Percentiles rank a stretch among this genome's conserved stretches.
phyloP scores from a whole-genome alignment of 2,888 invertebrate genomes.

The Hesperia comma region DNA sequence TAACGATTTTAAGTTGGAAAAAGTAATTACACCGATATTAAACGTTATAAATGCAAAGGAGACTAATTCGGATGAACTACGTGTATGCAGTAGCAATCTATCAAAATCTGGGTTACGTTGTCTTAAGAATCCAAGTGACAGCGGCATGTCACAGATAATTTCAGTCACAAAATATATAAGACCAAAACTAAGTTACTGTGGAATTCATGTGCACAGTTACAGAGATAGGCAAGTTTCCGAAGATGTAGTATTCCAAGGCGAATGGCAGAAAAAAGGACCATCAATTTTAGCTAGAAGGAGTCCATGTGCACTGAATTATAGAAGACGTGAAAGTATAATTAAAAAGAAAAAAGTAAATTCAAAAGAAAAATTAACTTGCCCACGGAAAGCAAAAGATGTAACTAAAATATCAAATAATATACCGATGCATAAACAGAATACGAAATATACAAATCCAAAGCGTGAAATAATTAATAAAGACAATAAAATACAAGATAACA shows the following conservation, averaged over 20 bases:
- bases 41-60: conserved; percentile 27
- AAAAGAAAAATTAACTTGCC: conserved; percentile 32
- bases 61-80: conserved; percentile 8
- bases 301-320: conserved; percentile 39
- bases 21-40: conserved; percentile 48
- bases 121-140: conserved; percentile 7
- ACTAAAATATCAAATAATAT: conserved; percentile 11
- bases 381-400: conserved; percentile 3
- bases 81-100: not conserved
- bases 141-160: conserved; percentile 33
- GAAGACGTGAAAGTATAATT: conserved; percentile 43
- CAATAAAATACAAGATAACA: not conserved
- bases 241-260: conserved; percentile 74
- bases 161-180: conserved; percentile 46
- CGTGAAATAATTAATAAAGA: not conserved
- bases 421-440: conserved; percentile 7
- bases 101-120: conserved; percentile 10
- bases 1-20: conserved; percentile 40
- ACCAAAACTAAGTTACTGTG: conserved; percentile 62
- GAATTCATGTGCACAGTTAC: conserved; percentile 71
- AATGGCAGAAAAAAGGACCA: conserved; percentile 62
- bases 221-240: conserved; percentile 63
- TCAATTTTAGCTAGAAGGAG: conserved; percentile 50
- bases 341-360: conserved; percentile 34
- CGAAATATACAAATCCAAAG: conserved; percentile 6